Conservation (phyloP, 2,797 vertebrate genomes). For the Aulostomus chinensis region DNA sequence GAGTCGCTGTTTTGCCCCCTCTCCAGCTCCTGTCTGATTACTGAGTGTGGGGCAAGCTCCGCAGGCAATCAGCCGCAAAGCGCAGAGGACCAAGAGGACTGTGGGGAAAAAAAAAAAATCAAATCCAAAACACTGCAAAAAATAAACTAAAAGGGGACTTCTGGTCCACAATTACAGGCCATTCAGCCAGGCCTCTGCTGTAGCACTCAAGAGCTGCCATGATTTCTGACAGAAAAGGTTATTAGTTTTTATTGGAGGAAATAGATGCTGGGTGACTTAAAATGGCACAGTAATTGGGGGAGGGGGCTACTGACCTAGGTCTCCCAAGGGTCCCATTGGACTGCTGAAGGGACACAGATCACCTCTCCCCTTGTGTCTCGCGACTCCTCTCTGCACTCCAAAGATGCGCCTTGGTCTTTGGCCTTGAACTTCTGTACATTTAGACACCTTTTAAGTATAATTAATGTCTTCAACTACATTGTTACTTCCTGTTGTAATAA, state of each 20-base stretch:
- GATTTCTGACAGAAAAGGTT: constrained; percentile 87
- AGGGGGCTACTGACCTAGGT: constrained; percentile 72
- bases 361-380: constrained; percentile 55
- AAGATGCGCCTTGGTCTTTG: constrained; percentile 49
- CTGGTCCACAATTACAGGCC: constrained; percentile 82
- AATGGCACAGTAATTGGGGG: constrained; percentile 80
- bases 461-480: too few species aligned
- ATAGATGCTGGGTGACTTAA: constrained; percentile 85
- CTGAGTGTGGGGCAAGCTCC: constrained; percentile 77
- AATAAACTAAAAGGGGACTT: constrained; percentile 79
- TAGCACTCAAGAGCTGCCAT: constrained; percentile 78
- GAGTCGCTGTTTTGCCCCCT: constrained; percentile 77
- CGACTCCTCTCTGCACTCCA: constrained; percentile 55
- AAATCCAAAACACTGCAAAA: constrained; percentile 78
- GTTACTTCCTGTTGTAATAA: too few species aligned
- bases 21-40: constrained; percentile 80
- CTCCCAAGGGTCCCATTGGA: constrained; percentile 79
- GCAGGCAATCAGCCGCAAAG: constrained; percentile 81
- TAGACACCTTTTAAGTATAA: too few species aligned
- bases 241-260: constrained; percentile 89
- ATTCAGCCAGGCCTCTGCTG: constrained; percentile 74
- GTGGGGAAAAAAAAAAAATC: constrained; percentile 42
- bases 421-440: constrained; percentile 72
- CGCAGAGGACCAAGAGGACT: constrained; percentile 68
- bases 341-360: constrained; percentile 69